Percentiles rank a stretch among this genome's conserved stretches.
These are phyloP conservation scores for Plestiodon gilberti DNA, from an alignment of 2,113 vertebrate genomes.

Conservation along the genomic window DNA sequence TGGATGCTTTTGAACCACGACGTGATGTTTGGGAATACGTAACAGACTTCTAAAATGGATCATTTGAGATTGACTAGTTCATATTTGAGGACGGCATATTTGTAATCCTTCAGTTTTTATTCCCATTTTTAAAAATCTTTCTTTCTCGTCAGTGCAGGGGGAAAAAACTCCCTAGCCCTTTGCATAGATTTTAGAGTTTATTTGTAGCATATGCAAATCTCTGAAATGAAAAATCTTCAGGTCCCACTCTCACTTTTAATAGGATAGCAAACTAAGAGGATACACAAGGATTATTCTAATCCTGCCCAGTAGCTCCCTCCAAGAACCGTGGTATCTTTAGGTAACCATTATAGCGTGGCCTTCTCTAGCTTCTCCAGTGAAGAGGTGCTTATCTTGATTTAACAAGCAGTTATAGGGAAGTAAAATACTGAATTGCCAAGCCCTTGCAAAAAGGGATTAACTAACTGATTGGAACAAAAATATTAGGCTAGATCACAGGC, in stretches of 20 bases:
- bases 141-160: conserved; percentile 31
- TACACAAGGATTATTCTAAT: conserved; percentile 64
- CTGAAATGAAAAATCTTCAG: neutral
- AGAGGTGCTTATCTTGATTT: conserved; percentile 62
- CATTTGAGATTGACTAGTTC: conserved; percentile 37
- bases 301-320: conserved; percentile 48
- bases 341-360: conserved; percentile 27
- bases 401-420: conserved; percentile 45
- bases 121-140: conserved; percentile 33
- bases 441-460: conserved; percentile 27
- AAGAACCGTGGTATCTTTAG: conserved; percentile 38
- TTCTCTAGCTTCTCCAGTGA: conserved; percentile 54
- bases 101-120: neutral
- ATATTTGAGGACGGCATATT: conserved; percentile 23
- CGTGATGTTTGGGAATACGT: conserved; percentile 8
- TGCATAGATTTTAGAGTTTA: conserved; percentile 38
- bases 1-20: conserved; percentile 42
- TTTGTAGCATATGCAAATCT: conserved; percentile 52
- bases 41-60: conserved; percentile 35
- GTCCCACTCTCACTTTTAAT: conserved; percentile 58
- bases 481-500: conserved; percentile 17
- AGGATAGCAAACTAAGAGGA: conserved; percentile 59
- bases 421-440: conserved; percentile 43
- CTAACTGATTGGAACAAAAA: conserved; percentile 57
- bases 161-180: conserved; percentile 17